Conservation (phyloP, 2,888 invertebrate species). For the Brenthis daphne region DNA sequence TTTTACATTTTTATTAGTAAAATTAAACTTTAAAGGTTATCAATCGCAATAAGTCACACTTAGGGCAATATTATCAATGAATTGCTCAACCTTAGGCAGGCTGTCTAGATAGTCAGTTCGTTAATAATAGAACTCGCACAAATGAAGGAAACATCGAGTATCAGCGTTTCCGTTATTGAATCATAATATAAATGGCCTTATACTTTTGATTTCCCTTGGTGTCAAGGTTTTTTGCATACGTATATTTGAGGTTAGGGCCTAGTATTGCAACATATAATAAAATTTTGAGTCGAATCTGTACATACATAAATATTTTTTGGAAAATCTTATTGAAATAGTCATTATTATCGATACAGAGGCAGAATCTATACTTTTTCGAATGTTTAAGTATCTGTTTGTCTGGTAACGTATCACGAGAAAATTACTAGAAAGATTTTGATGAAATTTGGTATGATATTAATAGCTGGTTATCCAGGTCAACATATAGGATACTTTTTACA, state of each 20-base stretch:
- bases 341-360: too few species aligned
- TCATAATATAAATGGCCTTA: constrained; percentile 17
- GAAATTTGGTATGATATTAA: too few species aligned
- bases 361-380: too few species aligned
- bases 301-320: too few species aligned
- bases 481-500: too few species aligned
- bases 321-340: too few species aligned
- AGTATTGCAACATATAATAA: neutral
- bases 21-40: constrained; percentile 16
- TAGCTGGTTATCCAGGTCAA: too few species aligned
- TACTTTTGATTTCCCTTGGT: constrained; percentile 16
- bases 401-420: too few species aligned
- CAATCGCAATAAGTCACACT: constrained; percentile 14
- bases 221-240: constrained; percentile 6
- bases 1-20: neutral
- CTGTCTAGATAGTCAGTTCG: constrained; percentile 29
- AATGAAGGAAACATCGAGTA: constrained; percentile 31
- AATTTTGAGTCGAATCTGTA: too few species aligned
- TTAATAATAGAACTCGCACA: constrained; percentile 34
- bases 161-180: constrained; percentile 33
- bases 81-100: constrained; percentile 26
- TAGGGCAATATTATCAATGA: constrained; percentile 24
- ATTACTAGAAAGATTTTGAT: too few species aligned
- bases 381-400: too few species aligned
- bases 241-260: neutral